These are phyloP conservation scores for Pteria penguin DNA, from an alignment of 2,888 invertebrate species.

Conservation along the genomic window DNA sequence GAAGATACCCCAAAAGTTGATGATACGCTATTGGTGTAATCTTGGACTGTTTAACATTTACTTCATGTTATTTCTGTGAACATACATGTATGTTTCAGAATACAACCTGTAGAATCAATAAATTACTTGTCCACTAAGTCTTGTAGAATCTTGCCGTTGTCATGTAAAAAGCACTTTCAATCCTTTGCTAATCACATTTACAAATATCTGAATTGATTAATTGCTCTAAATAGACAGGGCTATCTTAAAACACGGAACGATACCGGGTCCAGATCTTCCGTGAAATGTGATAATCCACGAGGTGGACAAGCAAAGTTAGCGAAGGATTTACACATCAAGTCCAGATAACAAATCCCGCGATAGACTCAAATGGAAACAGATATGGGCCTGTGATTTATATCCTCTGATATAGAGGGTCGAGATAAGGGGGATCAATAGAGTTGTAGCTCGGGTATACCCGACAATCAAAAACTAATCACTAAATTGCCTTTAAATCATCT, in stretches of 20 bases:
- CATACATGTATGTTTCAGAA: no score
- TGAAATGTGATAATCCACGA: background rate
- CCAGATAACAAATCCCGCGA: background rate
- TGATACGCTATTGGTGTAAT: no score
- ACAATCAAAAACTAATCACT: conserved; percentile 37
- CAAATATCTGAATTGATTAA: background rate
- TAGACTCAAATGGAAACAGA: background rate
- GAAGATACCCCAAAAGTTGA: no score
- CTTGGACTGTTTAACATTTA: no score
- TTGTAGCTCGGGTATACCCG: conserved; percentile 18
- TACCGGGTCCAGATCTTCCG: background rate
- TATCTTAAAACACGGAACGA: background rate
- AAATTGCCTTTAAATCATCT: conserved; percentile 46
- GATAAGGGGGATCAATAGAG: conserved; percentile 1
- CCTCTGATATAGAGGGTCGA: background rate
- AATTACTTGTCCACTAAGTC: no score
- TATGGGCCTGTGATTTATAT: conserved; percentile 5
- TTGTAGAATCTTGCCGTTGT: no score
- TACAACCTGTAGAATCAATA: no score
- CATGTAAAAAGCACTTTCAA: no score
- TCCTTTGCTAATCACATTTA: no score
- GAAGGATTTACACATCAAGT: conserved; percentile 1
- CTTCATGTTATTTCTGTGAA: no score
- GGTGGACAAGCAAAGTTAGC: background rate
- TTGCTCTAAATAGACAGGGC: background rate